Percentiles rank a stretch among this genome's conserved stretches.
phyloP scores from a whole-genome alignment of 2,797 vertebrate genomes.

The Bradypodion ventrale region DNA sequence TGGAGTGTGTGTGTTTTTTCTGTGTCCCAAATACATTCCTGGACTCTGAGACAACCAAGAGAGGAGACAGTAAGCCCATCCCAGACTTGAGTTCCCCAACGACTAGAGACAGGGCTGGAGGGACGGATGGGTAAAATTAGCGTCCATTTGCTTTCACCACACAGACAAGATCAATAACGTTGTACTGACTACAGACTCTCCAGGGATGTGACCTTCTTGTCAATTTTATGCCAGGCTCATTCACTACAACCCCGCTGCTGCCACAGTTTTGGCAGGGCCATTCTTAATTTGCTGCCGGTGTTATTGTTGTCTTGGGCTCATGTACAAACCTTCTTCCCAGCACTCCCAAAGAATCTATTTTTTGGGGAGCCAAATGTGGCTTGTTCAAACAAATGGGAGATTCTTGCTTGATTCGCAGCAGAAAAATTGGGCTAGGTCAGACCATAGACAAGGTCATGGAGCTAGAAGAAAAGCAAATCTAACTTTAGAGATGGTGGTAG shows the following conservation, averaged over 20 bases:
- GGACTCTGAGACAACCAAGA: constrained; percentile 24
- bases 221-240: constrained; percentile 31
- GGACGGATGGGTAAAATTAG: neutral
- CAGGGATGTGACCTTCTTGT: constrained; percentile 19
- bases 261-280: constrained; percentile 6
- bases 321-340: constrained; percentile 25
- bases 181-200: constrained; percentile 16
- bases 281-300: neutral
- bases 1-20: neutral
- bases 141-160: constrained; percentile 21
- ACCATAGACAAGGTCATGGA: neutral
- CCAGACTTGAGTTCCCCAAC: constrained; percentile 30
- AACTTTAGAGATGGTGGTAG: neutral
- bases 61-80: constrained; percentile 26
- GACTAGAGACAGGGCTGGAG: constrained; percentile 10
- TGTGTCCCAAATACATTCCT: constrained; percentile 19
- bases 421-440: neutral
- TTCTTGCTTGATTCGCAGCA: constrained; percentile 11
- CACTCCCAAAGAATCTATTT: neutral
- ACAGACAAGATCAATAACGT: constrained; percentile 30
- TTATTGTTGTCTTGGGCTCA: constrained; percentile 30
- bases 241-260: neutral
- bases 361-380: constrained; percentile 5
- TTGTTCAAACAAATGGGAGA: constrained; percentile 20
- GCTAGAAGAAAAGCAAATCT: neutral